Evolutionary conservation across 2,797 vertebrate genomes (phyloP).

Genomic region (Pseudochirops corinnae): DNA sequence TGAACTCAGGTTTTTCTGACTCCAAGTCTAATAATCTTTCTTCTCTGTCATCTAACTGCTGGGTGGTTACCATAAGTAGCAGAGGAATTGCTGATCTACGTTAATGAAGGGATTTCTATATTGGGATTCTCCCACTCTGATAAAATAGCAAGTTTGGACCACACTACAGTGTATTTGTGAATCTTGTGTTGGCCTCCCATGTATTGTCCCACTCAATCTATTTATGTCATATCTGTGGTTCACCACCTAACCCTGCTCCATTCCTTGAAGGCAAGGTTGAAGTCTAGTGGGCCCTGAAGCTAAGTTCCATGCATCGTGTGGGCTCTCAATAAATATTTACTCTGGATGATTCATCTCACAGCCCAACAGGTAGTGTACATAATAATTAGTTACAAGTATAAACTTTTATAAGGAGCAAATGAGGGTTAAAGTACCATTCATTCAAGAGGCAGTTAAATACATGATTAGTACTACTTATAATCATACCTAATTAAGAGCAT

Average conservation of each 20-base stretch:
- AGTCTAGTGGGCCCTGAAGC: not conserved
- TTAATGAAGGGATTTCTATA: not conserved
- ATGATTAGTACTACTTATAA: not conserved
- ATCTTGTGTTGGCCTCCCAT: not conserved
- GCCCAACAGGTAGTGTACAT: not conserved
- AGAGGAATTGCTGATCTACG: not conserved
- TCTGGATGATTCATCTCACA: not conserved
- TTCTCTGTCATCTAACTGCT: not conserved
- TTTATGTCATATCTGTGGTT: not conserved
- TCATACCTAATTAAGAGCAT: not conserved
- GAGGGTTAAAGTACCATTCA: not conserved
- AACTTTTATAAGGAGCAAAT: not conserved
- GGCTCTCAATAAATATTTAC: not conserved
- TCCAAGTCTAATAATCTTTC: not conserved
- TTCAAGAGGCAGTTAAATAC: not conserved
- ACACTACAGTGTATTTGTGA: not conserved
- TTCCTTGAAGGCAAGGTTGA: not conserved
- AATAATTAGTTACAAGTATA: not conserved
- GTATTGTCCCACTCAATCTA: not conserved
- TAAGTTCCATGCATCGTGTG: not conserved
- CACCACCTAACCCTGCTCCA: not conserved
- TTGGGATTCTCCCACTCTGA: not conserved
- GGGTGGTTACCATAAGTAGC: not conserved
- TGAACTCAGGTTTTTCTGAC: not conserved
- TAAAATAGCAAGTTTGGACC: not conserved